Evolutionary conservation across 2,888 invertebrate genomes (phyloP).

Genomic region (Nebria salina): DNA sequence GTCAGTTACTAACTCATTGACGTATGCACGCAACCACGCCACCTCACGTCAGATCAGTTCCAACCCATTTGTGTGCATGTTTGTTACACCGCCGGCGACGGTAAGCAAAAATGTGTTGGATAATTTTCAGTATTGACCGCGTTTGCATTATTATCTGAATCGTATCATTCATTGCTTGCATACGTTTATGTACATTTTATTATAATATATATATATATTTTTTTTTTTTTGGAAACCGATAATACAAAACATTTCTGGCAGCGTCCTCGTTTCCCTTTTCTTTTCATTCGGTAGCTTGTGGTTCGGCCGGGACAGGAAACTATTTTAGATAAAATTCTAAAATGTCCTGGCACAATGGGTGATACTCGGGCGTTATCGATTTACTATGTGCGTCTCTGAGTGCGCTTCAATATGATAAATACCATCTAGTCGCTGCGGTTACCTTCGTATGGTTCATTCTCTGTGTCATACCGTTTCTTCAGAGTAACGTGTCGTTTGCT

Average conservation of each 20-base stretch:
- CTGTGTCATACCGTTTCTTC: background rate
- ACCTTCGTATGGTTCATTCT: background rate
- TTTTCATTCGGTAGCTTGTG: background rate
- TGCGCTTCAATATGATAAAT: slow-evolving; percentile 34
- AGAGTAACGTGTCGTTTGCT: background rate
- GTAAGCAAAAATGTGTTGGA: background rate
- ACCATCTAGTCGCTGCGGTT: slow-evolving; percentile 19
- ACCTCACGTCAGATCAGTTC: background rate
- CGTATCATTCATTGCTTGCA: background rate
- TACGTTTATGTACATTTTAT: background rate
- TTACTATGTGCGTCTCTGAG: slow-evolving; percentile 39
- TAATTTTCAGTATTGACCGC: background rate
- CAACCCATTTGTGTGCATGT: background rate
- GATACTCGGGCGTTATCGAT: slow-evolving; percentile 35
- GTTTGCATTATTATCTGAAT: background rate
- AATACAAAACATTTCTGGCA: slow-evolving; percentile 1
- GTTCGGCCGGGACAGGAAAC: slow-evolving; percentile 32
- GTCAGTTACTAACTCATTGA: background rate
- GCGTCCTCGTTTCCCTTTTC: background rate
- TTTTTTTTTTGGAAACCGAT: background rate
- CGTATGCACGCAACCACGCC: background rate
- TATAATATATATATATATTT: too few relatives aligned
- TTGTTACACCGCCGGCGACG: background rate
- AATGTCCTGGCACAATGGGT: slow-evolving; percentile 35
- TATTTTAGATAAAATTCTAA: slow-evolving; percentile 41